Conservation (phyloP, 2,888 invertebrate genomes). For the Nineta flava region DNA sequence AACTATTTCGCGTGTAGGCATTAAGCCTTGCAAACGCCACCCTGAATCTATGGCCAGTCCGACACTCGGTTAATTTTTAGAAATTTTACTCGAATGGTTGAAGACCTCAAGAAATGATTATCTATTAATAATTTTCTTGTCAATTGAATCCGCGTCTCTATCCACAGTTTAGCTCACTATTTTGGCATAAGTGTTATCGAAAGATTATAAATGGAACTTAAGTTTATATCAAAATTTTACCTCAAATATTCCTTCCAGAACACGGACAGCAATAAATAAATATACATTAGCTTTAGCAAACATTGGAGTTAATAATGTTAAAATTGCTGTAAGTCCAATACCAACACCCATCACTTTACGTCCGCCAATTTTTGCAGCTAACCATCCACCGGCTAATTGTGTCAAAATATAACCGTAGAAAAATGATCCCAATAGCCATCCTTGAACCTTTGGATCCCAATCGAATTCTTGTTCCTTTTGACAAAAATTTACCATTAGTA, state of each 20-base stretch:
- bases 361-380: conserved; percentile 73
- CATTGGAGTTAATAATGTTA: conserved; percentile 67
- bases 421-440: conserved; percentile 68
- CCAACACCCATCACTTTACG: conserved; percentile 67
- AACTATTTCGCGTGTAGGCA: no score
- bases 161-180: no score
- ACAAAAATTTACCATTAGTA: neutral
- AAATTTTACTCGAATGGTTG: no score
- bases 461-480: conserved; percentile 54
- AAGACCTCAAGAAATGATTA: no score
- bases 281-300: conserved; percentile 56
- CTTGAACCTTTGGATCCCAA: conserved; percentile 65
- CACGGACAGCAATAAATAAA: conserved; percentile 52
- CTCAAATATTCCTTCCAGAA: conserved; percentile 68
- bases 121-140: no score
- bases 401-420: conserved; percentile 82
- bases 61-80: no score
- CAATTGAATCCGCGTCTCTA: no score
- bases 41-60: no score
- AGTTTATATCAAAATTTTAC: no score
- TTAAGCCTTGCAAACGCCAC: no score
- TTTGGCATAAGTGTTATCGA: no score
- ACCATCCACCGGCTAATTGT: conserved; percentile 68
- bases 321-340: conserved; percentile 57
- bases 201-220: no score